Percentiles rank a stretch among this genome's conserved stretches.
Evolutionary conservation across 2,113 vertebrate genomes (phyloP).

Genomic region (Hippopotamus amphibius): DNA sequence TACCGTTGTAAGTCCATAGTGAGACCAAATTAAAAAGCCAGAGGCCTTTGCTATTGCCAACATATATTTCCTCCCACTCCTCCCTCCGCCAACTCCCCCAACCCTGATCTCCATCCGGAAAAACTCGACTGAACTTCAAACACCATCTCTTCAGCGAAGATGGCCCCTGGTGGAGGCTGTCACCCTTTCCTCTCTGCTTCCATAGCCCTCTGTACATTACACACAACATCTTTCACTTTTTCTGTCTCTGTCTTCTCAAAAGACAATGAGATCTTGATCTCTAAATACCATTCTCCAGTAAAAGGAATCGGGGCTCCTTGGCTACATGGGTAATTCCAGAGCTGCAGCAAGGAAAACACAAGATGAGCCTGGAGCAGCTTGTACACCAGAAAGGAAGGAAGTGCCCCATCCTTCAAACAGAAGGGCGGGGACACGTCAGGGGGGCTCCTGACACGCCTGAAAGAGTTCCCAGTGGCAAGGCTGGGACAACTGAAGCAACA

Average conservation of each 20-base stretch:
- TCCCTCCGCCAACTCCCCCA: background rate
- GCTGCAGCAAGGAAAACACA: background rate
- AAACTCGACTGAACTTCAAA: conserved; percentile 18
- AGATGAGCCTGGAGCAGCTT: background rate
- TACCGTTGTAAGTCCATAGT: background rate
- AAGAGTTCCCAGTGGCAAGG: background rate
- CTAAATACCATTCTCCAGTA: background rate
- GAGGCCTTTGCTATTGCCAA: background rate
- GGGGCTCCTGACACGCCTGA: background rate
- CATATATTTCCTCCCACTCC: background rate
- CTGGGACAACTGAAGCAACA: background rate
- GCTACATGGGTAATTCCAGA: background rate
- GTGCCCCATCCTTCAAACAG: background rate
- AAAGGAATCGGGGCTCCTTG: background rate
- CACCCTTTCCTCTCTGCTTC: background rate
- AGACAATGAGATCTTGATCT: conserved; percentile 38
- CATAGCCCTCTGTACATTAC: background rate
- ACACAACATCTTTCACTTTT: background rate
- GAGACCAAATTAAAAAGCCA: conserved; percentile 5
- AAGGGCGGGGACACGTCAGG: background rate
- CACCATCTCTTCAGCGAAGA: background rate
- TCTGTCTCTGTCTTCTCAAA: background rate
- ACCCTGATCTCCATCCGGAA: background rate
- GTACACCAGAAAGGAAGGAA: background rate
- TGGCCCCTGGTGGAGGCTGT: too few relatives aligned